Percentiles rank a stretch among this genome's conserved stretches.
Evolutionary conservation across 2,113 vertebrate genomes (phyloP).

Genomic region (Rousettus leschenaultii): DNA sequence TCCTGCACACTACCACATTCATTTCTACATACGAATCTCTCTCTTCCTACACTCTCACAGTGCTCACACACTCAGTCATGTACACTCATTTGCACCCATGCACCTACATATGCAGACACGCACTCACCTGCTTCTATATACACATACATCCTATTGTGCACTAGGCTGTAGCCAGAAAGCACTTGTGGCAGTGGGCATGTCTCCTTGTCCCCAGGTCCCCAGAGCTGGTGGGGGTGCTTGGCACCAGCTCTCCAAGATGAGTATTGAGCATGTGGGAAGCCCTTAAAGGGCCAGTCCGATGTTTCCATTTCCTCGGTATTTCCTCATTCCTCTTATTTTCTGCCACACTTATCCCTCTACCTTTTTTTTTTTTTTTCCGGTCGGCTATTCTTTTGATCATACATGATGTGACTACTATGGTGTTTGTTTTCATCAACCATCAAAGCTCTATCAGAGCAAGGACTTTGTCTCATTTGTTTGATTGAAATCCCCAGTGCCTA

Average conservation of each 20-base stretch:
- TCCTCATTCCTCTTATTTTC: not conserved
- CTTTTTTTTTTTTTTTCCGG: too few species aligned
- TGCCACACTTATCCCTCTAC: not conserved
- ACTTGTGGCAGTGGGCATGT: not conserved
- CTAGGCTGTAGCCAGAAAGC: not conserved
- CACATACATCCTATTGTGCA: not conserved
- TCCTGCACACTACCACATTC: not conserved
- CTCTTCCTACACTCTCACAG: not conserved
- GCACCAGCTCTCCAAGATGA: not conserved
- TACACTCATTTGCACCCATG: not conserved
- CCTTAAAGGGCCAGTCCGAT: not conserved
- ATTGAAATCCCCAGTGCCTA: not conserved
- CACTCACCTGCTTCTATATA: not conserved
- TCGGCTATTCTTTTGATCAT: not conserved
- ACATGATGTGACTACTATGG: not conserved
- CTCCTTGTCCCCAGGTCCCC: not conserved
- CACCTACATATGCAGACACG: not conserved
- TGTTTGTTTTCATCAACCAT: conserved; percentile 23
- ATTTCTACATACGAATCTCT: not conserved
- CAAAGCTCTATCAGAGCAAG: not conserved
- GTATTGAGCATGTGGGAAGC: not conserved
- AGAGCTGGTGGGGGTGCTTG: not conserved
- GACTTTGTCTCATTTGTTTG: not conserved
- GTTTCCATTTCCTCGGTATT: not conserved
- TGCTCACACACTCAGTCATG: not conserved